Conservation (phyloP, 2,888 invertebrate species). For the Rhagonycha lutea region DNA sequence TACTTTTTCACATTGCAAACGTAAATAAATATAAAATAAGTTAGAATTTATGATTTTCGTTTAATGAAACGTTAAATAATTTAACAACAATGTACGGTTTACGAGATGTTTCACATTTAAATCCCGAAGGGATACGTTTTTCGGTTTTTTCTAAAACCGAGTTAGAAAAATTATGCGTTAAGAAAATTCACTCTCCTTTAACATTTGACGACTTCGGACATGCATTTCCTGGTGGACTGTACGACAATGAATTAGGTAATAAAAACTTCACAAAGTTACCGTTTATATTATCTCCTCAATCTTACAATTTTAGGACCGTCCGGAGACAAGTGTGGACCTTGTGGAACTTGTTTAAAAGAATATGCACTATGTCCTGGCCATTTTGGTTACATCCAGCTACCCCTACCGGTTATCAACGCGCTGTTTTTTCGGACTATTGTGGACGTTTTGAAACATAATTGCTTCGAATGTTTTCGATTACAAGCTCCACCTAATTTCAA, state of each 20-base stretch:
- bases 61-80: neutral
- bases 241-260: conserved; percentile 83
- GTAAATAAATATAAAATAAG: neutral
- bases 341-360: conserved; percentile 77
- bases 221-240: conserved; percentile 83
- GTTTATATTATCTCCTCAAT: neutral
- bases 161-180: conserved; percentile 77
- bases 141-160: conserved; percentile 71
- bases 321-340: conserved; percentile 69
- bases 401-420: conserved; percentile 89
- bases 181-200: conserved; percentile 76
- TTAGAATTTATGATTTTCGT: neutral
- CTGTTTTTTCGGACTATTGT: conserved; percentile 78
- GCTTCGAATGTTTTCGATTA: conserved; percentile 71
- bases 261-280: neutral
- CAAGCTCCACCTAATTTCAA: conserved; percentile 62
- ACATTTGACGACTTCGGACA: conserved; percentile 84
- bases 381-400: conserved; percentile 91
- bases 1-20: neutral
- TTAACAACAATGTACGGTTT: conserved; percentile 3
- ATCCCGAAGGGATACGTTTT: conserved; percentile 32
- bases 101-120: conserved; percentile 20
- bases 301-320: conserved; percentile 57
- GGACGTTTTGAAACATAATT: conserved; percentile 69
- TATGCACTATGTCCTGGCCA: conserved; percentile 83